These are phyloP conservation scores for Drosophila murphyi DNA, from an alignment of 1,140 invertebrate genomes.

Conservation along the genomic window DNA sequence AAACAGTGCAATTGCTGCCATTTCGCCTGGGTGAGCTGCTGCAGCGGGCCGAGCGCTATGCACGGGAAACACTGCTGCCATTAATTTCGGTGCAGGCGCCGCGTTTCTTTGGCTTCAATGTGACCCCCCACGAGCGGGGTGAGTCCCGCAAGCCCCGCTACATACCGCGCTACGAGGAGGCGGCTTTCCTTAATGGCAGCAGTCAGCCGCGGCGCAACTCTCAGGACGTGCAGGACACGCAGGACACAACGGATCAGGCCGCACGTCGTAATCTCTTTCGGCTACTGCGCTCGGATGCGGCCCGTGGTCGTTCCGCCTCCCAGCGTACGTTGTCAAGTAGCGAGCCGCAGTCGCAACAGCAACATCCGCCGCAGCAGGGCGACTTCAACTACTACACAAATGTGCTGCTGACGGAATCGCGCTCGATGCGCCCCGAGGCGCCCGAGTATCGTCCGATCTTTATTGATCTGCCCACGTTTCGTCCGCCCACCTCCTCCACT, in stretches of 20 bases:
- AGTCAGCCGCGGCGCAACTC: constrained; percentile 8
- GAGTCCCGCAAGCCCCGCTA: constrained; percentile 78
- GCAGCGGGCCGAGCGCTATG: constrained; percentile 92
- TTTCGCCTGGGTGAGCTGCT: constrained; percentile 90
- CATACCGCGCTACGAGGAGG: constrained; percentile 80
- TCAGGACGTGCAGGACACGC: background rate
- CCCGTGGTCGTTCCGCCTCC: constrained; percentile 41
- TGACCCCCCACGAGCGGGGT: constrained; percentile 53
- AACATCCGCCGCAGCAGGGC: background rate
- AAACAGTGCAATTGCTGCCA: constrained; percentile 91
- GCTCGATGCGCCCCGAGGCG: constrained; percentile 71
- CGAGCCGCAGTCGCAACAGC: background rate
- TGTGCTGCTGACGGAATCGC: constrained; percentile 60
- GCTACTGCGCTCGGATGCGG: constrained; percentile 45
- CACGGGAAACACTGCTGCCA: constrained; percentile 89
- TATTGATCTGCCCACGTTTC: constrained; percentile 80
- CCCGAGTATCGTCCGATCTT: constrained; percentile 74
- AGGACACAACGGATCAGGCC: constrained; percentile 22
- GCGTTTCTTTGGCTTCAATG: constrained; percentile 86
- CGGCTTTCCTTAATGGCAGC: constrained; percentile 53
- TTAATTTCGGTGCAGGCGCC: constrained; percentile 91
- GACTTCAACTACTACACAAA: constrained; percentile 75
- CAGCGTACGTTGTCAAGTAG: constrained; percentile 16
- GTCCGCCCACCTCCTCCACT: constrained; percentile 45
- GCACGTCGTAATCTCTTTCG: constrained; percentile 68